These are phyloP conservation scores for Balaeniceps rex DNA, from an alignment of 2,113 vertebrate genomes.

Conservation along the genomic window DNA sequence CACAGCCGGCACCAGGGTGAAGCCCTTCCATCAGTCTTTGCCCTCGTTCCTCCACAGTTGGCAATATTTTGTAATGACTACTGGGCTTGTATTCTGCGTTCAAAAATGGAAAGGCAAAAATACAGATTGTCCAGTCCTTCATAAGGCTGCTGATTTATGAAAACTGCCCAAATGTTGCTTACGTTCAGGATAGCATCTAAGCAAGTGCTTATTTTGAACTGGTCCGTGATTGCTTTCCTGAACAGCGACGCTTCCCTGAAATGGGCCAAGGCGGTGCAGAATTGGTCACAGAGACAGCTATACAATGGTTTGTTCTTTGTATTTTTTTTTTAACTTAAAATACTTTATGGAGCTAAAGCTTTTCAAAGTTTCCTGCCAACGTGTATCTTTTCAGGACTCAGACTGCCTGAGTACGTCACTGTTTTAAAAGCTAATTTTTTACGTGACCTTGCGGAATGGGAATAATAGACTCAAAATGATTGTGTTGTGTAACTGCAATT, in stretches of 20 bases:
- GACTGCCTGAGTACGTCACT: background rate
- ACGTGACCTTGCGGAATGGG: background rate
- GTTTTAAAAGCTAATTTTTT: background rate
- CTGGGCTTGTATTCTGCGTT: background rate
- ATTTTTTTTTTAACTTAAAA: background rate
- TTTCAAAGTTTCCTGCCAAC: background rate
- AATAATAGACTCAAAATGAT: background rate
- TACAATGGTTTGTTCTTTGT: background rate
- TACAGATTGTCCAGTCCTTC: background rate
- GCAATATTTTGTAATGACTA: background rate
- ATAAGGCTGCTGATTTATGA: background rate
- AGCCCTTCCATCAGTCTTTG: background rate
- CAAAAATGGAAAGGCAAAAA: background rate
- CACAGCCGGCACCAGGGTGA: background rate
- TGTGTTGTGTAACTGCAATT: background rate
- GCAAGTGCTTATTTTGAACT: background rate
- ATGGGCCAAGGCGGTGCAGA: background rate
- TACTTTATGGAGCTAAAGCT: background rate
- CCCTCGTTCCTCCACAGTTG: background rate
- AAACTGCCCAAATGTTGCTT: background rate
- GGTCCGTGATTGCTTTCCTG: background rate
- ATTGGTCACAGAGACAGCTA: background rate
- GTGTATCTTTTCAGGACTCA: background rate
- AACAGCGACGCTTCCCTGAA: background rate
- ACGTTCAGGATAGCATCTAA: background rate